Conservation (phyloP, 2,888 invertebrate species). For the Alitta virens region DNA sequence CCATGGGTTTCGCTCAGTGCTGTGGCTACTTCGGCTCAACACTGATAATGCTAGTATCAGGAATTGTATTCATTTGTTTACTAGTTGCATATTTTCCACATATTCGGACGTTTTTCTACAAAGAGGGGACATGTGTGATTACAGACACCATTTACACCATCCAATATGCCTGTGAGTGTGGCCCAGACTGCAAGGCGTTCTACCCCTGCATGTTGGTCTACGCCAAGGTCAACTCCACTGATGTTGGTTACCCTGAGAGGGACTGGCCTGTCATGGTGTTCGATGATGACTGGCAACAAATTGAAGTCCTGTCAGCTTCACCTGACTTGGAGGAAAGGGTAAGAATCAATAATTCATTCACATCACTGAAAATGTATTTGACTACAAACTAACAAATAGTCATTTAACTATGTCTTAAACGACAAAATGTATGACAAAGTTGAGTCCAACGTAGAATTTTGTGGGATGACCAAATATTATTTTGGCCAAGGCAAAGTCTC, state of each 20-base stretch:
- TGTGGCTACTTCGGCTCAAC: slow-evolving; percentile 8
- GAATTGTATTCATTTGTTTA: slow-evolving; percentile 3
- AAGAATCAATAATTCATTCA: background rate
- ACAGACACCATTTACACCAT: slow-evolving; percentile 3
- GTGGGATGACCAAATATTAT: too few relatives aligned
- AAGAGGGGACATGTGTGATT: slow-evolving; percentile 5
- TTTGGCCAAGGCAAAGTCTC: too few relatives aligned
- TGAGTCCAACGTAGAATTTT: too few relatives aligned
- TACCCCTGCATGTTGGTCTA: slow-evolving; percentile 14
- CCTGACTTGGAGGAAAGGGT: background rate
- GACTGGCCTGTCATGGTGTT: slow-evolving; percentile 10
- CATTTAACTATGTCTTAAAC: too few relatives aligned
- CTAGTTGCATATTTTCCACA: slow-evolving; percentile 8
- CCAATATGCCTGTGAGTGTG: slow-evolving; percentile 8
- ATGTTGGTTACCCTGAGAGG: background rate
- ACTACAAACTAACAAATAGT: too few relatives aligned
- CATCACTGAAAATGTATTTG: too few relatives aligned
- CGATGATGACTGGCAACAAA: slow-evolving; percentile 13
- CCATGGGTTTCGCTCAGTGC: slow-evolving; percentile 9
- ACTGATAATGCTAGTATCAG: background rate
- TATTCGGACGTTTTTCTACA: slow-evolving; percentile 7
- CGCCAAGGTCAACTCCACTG: slow-evolving; percentile 4
- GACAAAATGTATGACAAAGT: too few relatives aligned
- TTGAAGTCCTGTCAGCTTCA: background rate
- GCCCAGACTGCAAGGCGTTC: slow-evolving; percentile 1